These are phyloP conservation scores for Protodeltote pygarga DNA, from an alignment of 2,888 invertebrate genomes.

Conservation along the genomic window DNA sequence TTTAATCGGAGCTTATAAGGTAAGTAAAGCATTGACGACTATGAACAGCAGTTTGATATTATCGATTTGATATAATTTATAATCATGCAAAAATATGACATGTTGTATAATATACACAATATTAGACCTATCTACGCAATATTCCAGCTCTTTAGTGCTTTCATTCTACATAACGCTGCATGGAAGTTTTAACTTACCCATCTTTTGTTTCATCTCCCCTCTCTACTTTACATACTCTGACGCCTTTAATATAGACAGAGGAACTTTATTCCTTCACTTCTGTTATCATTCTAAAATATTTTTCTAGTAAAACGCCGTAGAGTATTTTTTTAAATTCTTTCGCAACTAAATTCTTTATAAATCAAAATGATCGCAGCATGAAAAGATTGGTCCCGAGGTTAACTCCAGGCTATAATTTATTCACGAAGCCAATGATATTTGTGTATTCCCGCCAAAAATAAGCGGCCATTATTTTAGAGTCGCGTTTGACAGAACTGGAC, in stretches of 20 bases:
- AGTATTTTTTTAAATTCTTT: conserved; percentile 6
- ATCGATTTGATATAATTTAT: too few relatives aligned
- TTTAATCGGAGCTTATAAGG: too few relatives aligned
- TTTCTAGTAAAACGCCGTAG: conserved; percentile 5
- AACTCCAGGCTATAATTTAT: conserved; percentile 62
- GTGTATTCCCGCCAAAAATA: conserved; percentile 79
- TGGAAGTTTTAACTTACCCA: conserved; percentile 44
- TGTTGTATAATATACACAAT: conserved; percentile 8
- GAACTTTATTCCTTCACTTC: too few relatives aligned
- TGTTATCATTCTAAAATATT: too few relatives aligned
- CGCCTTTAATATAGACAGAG: too few relatives aligned
- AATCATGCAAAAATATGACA: too few relatives aligned
- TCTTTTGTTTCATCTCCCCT: conserved; percentile 51
- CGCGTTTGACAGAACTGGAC: conserved; percentile 79
- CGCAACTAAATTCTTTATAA: conserved; percentile 40
- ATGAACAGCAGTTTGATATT: too few relatives aligned
- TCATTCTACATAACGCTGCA: conserved; percentile 38
- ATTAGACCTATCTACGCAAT: conserved; percentile 19
- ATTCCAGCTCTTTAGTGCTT: conserved; percentile 30
- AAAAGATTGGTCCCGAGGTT: conserved; percentile 55
- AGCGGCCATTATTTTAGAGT: conserved; percentile 75
- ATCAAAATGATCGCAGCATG: conserved; percentile 53
- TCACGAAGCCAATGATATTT: conserved; percentile 69
- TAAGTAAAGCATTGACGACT: too few relatives aligned
- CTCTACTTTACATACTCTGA: conserved; percentile 41